Evolutionary conservation across 1,140 invertebrate genomes (phyloP), one percentile per base, ranked within the genome.

Genomic region (Pristionchus pacificus): DNA sequence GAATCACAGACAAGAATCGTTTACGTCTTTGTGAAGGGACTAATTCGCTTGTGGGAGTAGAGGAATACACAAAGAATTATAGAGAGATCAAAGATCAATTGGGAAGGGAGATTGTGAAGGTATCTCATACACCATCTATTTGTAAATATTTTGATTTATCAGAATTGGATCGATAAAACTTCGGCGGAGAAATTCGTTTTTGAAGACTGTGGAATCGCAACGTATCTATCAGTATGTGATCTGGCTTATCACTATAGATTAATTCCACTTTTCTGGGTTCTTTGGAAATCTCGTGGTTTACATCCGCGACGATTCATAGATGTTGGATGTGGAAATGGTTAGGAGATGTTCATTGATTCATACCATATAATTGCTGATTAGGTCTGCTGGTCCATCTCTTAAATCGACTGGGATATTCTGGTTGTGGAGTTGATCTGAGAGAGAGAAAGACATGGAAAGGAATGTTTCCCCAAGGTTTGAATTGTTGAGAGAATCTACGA

Each of bases 291-390:
- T 60, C 29, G 29, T 3, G 25, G 29, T 25, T 25, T 30, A 28
- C 65, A 70, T 15, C 67, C 66, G 0, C 63, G 68, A 2, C 59
- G 58, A 19, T 97, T 97, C 88, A 88, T 95, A 0, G 95, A 98
- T 86, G 86, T 97, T 31, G 95, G 95, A 0, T 98, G 95, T 88
- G 95, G 95, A 0, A 98, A 98, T 87, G 95, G 96, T n/a, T 49
- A 49, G 38, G 38, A 49, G 19, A 49, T 6, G 6, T 49, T 49
- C 6, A 19, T 49, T 49, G n/a, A n/a, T 49, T 49, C 6, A 49
- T 19, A 49, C 19, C 19, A 10, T 10, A 49, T 49, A 49, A 49
- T 49, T 49, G 6, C 6, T 49, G 38, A 10, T 10, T 49, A 49
- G 38, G 38, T 27, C 86, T 98, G 15, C 86, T 98, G 1, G 71